Percentiles rank a stretch among this genome's conserved stretches.
phyloP scores from a whole-genome alignment of 2,888 invertebrate species.

The Aphidoletes aphidimyza region DNA sequence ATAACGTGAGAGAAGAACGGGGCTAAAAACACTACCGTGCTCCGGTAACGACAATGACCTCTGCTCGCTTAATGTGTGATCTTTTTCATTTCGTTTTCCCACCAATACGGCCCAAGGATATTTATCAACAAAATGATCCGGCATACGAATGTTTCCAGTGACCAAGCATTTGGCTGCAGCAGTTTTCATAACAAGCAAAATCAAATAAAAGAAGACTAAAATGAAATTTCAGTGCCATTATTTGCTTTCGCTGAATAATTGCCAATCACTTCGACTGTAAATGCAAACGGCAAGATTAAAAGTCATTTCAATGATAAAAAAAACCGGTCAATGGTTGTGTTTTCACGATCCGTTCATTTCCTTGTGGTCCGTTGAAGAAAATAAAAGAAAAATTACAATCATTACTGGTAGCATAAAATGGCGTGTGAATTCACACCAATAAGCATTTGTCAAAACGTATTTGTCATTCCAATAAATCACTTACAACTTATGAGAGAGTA shows the following conservation, averaged over 20 bases:
- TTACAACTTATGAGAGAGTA: too few relatives aligned
- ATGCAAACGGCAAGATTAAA: neutral
- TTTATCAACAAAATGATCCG: neutral
- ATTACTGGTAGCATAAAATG: neutral
- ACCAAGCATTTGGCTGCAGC: too few relatives aligned
- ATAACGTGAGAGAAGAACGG: constrained; percentile 19
- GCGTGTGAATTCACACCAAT: neutral
- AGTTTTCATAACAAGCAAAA: neutral
- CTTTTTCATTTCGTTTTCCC: neutral
- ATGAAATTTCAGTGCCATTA: neutral
- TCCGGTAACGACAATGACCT: neutral
- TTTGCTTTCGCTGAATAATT: neutral
- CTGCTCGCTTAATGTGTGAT: neutral
- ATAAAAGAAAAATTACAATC: neutral
- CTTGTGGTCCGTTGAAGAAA: neutral
- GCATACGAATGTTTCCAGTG: too few relatives aligned
- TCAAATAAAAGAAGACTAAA: neutral
- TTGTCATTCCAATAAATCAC: constrained; percentile 46
- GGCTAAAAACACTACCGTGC: neutral
- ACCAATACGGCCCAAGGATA: neutral
- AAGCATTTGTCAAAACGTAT: too few relatives aligned
- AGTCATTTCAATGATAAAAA: neutral
- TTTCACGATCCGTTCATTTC: neutral
- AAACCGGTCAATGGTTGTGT: too few relatives aligned
- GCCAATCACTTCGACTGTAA: constrained; percentile 1